Percentiles rank a stretch among this genome's conserved stretches.
Evolutionary conservation across 2,888 invertebrate genomes (phyloP).

Genomic region (Dendrolimus houi): DNA sequence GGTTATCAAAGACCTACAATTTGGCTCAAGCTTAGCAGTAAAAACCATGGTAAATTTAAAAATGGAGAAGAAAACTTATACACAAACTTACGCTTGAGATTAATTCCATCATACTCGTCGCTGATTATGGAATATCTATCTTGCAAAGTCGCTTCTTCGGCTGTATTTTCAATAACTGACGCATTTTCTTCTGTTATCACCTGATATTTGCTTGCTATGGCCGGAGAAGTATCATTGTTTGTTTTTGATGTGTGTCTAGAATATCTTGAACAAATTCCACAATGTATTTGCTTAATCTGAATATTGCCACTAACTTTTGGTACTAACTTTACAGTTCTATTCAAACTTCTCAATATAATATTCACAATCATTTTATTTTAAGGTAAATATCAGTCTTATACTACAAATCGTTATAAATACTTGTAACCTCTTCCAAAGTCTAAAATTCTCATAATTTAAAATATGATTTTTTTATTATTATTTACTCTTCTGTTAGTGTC

Average conservation of each 20-base stretch:
- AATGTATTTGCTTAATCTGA: slow-evolving; percentile 42
- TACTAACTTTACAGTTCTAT: slow-evolving; percentile 4
- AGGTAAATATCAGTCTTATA: no score
- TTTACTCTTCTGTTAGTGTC: no score
- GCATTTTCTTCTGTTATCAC: slow-evolving; percentile 83
- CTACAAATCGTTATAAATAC: no score
- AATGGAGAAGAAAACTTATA: neutral
- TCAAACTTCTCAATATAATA: neutral
- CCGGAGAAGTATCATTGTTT: slow-evolving; percentile 52
- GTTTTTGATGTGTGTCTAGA: slow-evolving; percentile 52
- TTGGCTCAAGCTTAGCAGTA: no score
- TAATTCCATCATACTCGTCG: slow-evolving; percentile 79
- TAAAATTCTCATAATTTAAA: no score
- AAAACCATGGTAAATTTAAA: no score
- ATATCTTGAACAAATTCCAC: slow-evolving; percentile 45
- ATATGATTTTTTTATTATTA: no score
- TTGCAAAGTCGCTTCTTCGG: slow-evolving; percentile 75
- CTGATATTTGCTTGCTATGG: slow-evolving; percentile 79
- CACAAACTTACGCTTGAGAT: slow-evolving; percentile 72
- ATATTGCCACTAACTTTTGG: slow-evolving; percentile 18
- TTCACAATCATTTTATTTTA: no score
- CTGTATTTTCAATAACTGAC: slow-evolving; percentile 82
- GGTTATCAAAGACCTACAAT: no score
- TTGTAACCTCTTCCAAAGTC: no score
- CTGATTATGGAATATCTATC: slow-evolving; percentile 46